These are phyloP conservation scores for Lasioglossum morio DNA, from an alignment of 2,888 invertebrate genomes.

Conservation along the genomic window DNA sequence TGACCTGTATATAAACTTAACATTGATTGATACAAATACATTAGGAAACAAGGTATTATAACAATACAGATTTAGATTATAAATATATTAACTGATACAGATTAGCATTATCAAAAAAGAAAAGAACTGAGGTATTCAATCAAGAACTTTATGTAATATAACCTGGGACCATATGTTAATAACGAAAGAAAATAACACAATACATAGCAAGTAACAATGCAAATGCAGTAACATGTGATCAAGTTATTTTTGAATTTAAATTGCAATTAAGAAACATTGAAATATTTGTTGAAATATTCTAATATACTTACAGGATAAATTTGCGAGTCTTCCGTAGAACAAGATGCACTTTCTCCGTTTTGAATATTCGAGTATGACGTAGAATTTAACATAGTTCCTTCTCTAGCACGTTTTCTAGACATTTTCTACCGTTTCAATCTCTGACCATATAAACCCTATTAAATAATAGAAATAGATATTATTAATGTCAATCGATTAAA, in stretches of 20 bases:
- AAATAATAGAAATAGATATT: not conserved
- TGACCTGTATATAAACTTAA: conserved; percentile 9
- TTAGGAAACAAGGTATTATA: not conserved
- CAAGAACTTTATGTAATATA: not conserved
- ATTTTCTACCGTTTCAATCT: conserved; percentile 69
- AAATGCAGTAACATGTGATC: not conserved
- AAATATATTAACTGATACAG: not conserved
- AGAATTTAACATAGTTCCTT: conserved; percentile 70
- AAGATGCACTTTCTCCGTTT: conserved; percentile 74
- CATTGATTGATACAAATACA: not conserved
- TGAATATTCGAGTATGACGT: conserved; percentile 57
- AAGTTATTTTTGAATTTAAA: not conserved
- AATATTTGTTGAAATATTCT: not conserved
- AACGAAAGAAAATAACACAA: not conserved
- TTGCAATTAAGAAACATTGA: not conserved
- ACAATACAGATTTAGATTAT: not conserved
- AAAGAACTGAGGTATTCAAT: not conserved
- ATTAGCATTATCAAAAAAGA: not conserved
- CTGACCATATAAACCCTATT: conserved; percentile 56
- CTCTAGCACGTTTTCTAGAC: conserved; percentile 79
- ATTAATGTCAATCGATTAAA: not conserved
- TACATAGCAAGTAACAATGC: not conserved
- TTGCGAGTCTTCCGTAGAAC: conserved; percentile 70
- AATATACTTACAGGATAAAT: conserved; percentile 73
- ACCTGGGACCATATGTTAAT: not conserved